Percentiles rank a stretch among this genome's conserved stretches.
These are phyloP conservation scores for Manis javanica DNA, from an alignment of 2,797 vertebrate species.

Conservation along the genomic window DNA sequence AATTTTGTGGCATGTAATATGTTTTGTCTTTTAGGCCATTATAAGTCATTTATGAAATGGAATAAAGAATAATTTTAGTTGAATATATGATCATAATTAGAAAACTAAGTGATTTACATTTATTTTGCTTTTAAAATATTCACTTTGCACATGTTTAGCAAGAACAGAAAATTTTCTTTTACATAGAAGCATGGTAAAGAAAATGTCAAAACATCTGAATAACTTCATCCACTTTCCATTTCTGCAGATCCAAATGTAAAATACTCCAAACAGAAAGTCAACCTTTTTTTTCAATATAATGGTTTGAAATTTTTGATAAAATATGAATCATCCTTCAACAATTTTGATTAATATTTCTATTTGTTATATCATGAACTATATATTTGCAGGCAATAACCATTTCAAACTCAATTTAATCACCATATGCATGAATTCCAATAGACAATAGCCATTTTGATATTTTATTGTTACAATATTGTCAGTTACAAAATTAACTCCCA, in stretches of 20 bases:
- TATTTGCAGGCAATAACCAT: background rate
- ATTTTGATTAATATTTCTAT: slow-evolving; percentile 2
- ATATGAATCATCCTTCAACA: background rate
- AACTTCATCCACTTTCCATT: background rate
- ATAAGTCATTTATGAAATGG: background rate
- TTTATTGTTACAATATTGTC: background rate
- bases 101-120: background rate
- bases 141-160: background rate
- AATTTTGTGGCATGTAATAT: background rate
- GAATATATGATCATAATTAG: background rate
- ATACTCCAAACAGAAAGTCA: background rate
- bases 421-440: background rate
- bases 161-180: background rate
- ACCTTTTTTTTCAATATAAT: background rate
- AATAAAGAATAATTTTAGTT: background rate
- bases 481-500: background rate
- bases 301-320: background rate
- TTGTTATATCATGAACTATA: background rate
- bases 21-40: background rate
- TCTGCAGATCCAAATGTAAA: background rate
- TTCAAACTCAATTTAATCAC: background rate
- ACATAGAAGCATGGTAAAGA: background rate
- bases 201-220: slow-evolving; percentile 11
- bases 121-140: background rate
- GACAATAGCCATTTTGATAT: background rate